These are phyloP conservation scores for Euzetes globulus DNA, from an alignment of 2,888 invertebrate genomes.

Conservation along the genomic window DNA sequence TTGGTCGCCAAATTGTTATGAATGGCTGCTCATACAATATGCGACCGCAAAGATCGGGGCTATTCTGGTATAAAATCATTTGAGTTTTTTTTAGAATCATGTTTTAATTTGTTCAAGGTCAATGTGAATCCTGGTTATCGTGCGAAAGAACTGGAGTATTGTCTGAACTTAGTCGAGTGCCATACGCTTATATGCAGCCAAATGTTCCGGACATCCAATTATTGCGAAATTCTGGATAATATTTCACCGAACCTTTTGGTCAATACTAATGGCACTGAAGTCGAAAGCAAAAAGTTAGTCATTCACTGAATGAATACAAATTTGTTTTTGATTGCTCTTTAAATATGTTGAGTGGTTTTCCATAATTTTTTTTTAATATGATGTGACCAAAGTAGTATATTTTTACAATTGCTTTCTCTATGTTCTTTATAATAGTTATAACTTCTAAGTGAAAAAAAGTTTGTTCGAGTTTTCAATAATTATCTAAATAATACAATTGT, in stretches of 20 bases:
- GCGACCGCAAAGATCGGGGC: slow-evolving; percentile 66
- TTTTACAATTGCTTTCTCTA: too few relatives aligned
- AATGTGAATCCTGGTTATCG: slow-evolving; percentile 68
- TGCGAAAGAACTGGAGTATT: slow-evolving; percentile 61
- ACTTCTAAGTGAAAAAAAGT: too few relatives aligned
- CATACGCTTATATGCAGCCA: slow-evolving; percentile 61
- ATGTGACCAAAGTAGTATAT: too few relatives aligned
- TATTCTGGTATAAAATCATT: slow-evolving; percentile 54
- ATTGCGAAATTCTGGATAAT: slow-evolving; percentile 57
- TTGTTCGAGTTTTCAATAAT: too few relatives aligned
- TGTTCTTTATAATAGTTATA: too few relatives aligned
- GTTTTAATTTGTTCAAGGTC: background rate
- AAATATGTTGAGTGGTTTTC: too few relatives aligned
- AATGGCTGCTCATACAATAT: slow-evolving; percentile 66
- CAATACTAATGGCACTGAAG: slow-evolving; percentile 45
- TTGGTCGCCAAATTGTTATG: slow-evolving; percentile 67
- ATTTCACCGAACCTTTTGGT: slow-evolving; percentile 55
- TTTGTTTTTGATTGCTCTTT: too few relatives aligned
- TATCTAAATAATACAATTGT: too few relatives aligned
- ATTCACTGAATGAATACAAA: too few relatives aligned
- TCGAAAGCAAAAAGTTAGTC: slow-evolving; percentile 37
- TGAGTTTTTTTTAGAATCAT: slow-evolving; percentile 39
- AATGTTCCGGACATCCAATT: slow-evolving; percentile 59
- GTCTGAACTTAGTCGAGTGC: slow-evolving; percentile 57
- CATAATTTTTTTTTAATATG: too few relatives aligned